These are phyloP conservation scores for Acinonyx jubatus DNA, from an alignment of 2,113 vertebrate species.

Conservation along the genomic window DNA sequence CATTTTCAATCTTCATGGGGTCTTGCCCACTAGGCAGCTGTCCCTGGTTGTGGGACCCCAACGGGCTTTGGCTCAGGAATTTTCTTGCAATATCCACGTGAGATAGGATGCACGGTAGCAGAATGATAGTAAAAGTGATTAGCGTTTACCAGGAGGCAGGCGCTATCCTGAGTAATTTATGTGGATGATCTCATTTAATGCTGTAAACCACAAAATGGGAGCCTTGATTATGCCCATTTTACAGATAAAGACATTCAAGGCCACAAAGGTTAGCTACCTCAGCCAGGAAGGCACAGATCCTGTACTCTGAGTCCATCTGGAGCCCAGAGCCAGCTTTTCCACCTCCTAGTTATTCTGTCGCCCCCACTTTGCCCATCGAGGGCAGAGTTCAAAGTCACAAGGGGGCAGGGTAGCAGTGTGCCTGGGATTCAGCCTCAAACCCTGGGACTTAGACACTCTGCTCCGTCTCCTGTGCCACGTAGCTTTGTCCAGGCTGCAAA, in stretches of 20 bases:
- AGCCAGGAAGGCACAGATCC: background rate
- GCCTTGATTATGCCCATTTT: background rate
- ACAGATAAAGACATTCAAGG: background rate
- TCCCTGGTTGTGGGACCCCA: background rate
- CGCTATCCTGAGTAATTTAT: background rate
- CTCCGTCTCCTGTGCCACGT: fast-evolving
- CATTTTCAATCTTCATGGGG: background rate
- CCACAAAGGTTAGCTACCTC: background rate
- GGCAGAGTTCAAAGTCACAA: no score
- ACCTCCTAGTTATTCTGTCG: background rate
- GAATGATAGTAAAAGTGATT: background rate
- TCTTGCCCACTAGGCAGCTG: background rate
- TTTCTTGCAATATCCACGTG: fast-evolving
- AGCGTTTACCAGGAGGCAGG: fast-evolving
- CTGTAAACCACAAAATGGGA: background rate
- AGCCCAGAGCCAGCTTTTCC: no score
- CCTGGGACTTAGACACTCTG: background rate
- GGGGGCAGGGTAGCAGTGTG: fast-evolving
- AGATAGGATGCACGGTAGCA: fast-evolving
- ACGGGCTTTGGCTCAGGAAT: background rate
- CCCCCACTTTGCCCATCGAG: background rate
- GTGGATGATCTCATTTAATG: background rate
- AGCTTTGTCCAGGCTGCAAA: background rate
- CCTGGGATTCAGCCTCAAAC: background rate
- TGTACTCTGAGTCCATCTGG: background rate